These are phyloP conservation scores for Halcyon smyrnensis DNA, from an alignment of 2,797 vertebrate species.

Conservation along the genomic window DNA sequence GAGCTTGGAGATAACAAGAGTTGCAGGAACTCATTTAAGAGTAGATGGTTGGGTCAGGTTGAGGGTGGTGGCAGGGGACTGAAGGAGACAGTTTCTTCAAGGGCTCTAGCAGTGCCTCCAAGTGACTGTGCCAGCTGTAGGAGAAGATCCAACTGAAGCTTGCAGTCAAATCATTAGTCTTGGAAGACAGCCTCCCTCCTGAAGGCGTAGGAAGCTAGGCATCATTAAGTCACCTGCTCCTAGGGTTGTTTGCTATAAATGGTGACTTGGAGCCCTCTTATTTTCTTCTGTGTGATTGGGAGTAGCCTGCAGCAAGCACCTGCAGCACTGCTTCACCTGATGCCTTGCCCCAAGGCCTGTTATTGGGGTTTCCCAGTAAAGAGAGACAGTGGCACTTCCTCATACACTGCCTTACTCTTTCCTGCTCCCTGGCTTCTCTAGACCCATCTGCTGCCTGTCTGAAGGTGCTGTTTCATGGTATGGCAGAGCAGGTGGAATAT, in stretches of 20 bases:
- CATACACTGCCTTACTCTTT: fast-evolving
- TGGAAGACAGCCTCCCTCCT: background rate
- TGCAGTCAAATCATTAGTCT: background rate
- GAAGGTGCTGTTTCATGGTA: background rate
- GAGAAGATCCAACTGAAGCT: slow-evolving; percentile 17
- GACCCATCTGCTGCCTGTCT: background rate
- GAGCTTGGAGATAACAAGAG: background rate
- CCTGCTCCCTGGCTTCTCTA: background rate
- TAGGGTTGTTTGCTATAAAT: background rate
- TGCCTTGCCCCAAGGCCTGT: background rate
- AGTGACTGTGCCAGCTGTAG: background rate
- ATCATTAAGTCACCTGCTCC: slow-evolving; percentile 6
- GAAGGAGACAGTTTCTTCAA: background rate
- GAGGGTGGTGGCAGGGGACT: background rate
- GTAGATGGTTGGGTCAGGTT: background rate
- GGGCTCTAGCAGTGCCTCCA: background rate
- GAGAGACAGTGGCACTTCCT: background rate
- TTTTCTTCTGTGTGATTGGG: background rate
- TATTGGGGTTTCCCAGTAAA: background rate
- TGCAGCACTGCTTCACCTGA: background rate
- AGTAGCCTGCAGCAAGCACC: background rate
- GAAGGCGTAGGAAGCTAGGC: background rate
- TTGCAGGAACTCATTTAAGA: background rate
- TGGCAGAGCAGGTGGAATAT: background rate
- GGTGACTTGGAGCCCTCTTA: background rate